Evolutionary conservation across 2,888 invertebrate species (phyloP), one percentile per base, ranked within the genome.

Genomic region (Microctonus brassicae): DNA sequence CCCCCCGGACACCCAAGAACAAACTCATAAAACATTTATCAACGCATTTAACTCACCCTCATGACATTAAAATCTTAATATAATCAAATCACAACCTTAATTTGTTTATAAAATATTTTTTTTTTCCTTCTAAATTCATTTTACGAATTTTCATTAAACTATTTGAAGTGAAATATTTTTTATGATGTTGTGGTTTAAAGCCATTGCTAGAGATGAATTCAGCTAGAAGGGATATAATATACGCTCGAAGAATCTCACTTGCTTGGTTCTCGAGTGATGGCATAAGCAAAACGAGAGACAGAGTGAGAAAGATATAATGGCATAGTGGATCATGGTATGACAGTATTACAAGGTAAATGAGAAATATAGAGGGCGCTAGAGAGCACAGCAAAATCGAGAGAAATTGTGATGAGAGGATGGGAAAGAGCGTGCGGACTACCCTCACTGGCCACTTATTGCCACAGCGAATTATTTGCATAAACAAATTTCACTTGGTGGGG

Each of bases 401-500:
- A 88, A 88, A 88, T 88, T 89, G 88, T 88, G 88, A n/a, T n/a
- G n/a, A 88, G 89, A 89, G 89, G 89, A 89, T 88, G 88, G 86
- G 86, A 88, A 88, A 89, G 88, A 88, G 88, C 87, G 85, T 87
- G 87, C 88, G 88, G 72, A 73, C 34, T 24, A 57, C 72, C 75
- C 80, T 76, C 73, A 47, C 47, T n/a, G 63, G 63, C 71, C 76
- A 76, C 78, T 80, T 80, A 79, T 79, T 79, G 78, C 78, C 69
- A 74, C 75, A 60, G 75, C 74, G 79, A 78, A 83, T 79, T 82
- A 82, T 83, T 82, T 81, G 81, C 82, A 82, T 82, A 82, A 82
- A 82, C 82, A 82, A 82, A 82, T 82, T 82, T 80, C 80, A 72
- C 72, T 78, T 74, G 7, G n/a, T n/a, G 72, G 61, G 77, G 77